Evolutionary conservation across 2,888 invertebrate species (phyloP).

Genomic region (Ophion ventricosus): DNA sequence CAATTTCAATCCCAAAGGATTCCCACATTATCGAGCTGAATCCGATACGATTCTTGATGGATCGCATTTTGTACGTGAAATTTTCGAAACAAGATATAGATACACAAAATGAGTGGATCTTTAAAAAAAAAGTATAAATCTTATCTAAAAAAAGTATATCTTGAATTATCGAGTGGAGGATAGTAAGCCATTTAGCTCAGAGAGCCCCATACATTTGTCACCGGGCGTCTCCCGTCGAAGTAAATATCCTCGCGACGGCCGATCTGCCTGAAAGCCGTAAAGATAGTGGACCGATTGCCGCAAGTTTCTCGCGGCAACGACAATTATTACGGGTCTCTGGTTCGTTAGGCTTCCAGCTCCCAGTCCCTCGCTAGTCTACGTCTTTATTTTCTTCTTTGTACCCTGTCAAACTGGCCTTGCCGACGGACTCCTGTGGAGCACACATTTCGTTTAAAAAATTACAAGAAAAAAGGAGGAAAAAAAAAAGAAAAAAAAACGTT

Average conservation of each 20-base stretch:
- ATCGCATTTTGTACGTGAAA: too few relatives aligned
- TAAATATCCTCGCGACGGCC: conserved; percentile 40
- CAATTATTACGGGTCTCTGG: conserved; percentile 50
- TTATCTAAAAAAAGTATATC: too few relatives aligned
- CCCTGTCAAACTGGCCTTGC: conserved; percentile 48
- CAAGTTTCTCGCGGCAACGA: conserved; percentile 39
- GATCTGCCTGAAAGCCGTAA: conserved; percentile 45
- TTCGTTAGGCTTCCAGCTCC: conserved; percentile 5
- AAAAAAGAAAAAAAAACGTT: conserved; percentile 12
- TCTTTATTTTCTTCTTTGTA: conserved; percentile 41
- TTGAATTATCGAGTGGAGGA: neutral
- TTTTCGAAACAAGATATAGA: too few relatives aligned
- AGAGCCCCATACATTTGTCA: neutral
- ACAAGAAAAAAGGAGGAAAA: neutral
- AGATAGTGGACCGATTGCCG: conserved; percentile 52
- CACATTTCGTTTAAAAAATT: conserved; percentile 7
- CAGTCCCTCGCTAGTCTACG: conserved; percentile 13
- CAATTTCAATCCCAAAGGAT: too few relatives aligned
- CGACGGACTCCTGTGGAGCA: conserved; percentile 34
- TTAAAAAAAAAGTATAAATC: too few relatives aligned
- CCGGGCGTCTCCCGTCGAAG: conserved; percentile 30
- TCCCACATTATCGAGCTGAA: too few relatives aligned
- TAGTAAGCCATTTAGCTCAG: neutral
- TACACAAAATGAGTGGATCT: too few relatives aligned
- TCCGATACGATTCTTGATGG: too few relatives aligned